Evolutionary conservation across 2,797 vertebrate species (phyloP), one percentile per base, ranked within the genome.

Genomic region (Artibeus jamaicensis): DNA sequence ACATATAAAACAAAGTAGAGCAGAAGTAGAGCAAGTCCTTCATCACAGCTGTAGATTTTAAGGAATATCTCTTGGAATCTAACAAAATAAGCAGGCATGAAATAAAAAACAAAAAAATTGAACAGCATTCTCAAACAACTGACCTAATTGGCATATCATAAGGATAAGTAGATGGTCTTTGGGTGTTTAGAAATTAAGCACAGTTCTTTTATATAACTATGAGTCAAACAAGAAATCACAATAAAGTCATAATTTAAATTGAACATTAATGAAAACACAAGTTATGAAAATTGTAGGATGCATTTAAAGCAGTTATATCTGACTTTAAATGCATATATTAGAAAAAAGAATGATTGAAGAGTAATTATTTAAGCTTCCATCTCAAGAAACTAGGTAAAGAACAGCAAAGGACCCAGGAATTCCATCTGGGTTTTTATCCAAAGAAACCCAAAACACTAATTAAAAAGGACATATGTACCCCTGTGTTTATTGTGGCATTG

Each of bases 321-420:
- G 50, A 78, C 8, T 78, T 77, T 96, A 84, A 91, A 77, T 53
- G 9, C n/a, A 39, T 84, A 37, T 32, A 39, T 83, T 87, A 71
- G 15, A 77, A 89, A 77, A 39, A 89, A 89, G 34, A 86, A 73
- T 92, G 18, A 39, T 74, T 91, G 73, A 83, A 79, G 87, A 88
- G 19, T 55, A 46, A 68, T 94, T 89, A 83, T n/a, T 48, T 84
- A 68, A 90, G 26, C 2, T 78, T 84, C 18, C 19, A 9, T 91
- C 48, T 87, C 39, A 83, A 83, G 70, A 89, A 83, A 87, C 32
- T 84, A 73, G 18, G 46, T 79, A 74, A 93, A 88, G 29, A 76
- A 81, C 39, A 76, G 37, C 24, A 78, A 53, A 78, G 48, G 21
- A 37, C 11, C 10, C n/a, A 53, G 21, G n/a, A 78, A 53, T 37